Base-by-base conservation (phyloP, 2,888 invertebrate genomes). In the Ophonus ardosiacus region DNA sequence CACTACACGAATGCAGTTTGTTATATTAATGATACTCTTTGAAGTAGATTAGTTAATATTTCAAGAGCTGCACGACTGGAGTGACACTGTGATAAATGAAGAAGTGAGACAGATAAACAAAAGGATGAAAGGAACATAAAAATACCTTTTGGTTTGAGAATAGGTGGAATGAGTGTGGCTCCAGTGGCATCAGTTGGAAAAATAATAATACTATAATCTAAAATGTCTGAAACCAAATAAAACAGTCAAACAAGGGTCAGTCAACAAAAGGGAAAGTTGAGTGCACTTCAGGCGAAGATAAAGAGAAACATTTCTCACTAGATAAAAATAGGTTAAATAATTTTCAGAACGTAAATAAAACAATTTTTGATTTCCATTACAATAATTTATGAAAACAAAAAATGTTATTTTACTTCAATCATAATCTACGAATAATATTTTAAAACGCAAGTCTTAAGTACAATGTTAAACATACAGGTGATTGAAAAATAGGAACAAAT, bases 141-240 rank as follows among this genome's bases (percentile, higher is more conserved):
- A 71, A 91, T 94, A 96, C 96, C 96, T 95, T 94, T 94, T 87
- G 95, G 93, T 91, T 93, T 93, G 90, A 94, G 92, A 90, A 95
- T 93, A 88, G 94, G 93, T 89, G 96, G 96, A 91, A 94, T 93
- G 91, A 94, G 94, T 89, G 94, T 94, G 88, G 93, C 93, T 90
- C 96, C 96, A 89, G 94, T 93, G 88, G 95, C 94, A 93, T 96
- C 95, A 90, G 95, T 95, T 89, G 96, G 96, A 92, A 95, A 94
- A 91, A 94, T 93, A 92, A 95, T 93, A 91, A 94, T 93, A 92
- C 93, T 94, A 93, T 94, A 95, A 93, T 95, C 94, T 93, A 93
- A 93, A 90, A 95, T 93, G 93, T 95, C 95, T 95, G 94, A 90
- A 95, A 95, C 91, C 90, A 91, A 91, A 91, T 89, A 90, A 88